Base-by-base conservation (phyloP, 2,888 invertebrate species). In the Beris chalybata region DNA sequence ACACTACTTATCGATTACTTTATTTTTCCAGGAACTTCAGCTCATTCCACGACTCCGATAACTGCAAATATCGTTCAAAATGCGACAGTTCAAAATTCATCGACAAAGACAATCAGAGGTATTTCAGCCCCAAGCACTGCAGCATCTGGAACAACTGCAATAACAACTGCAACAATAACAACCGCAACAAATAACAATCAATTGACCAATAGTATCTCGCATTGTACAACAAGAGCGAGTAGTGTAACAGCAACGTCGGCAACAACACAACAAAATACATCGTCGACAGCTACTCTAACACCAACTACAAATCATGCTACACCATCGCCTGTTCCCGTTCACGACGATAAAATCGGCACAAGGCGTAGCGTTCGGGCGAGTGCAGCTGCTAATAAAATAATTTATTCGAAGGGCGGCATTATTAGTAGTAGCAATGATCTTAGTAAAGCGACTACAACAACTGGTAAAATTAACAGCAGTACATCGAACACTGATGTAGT, bases 351-450 rank as follows among this genome's bases (percentile, higher is more conserved):
- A 66, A 82, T 85, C 54, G 83, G 85, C 68, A 85, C 86, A 67
- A 77, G 85, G 58, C 79, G 86, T 57, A 85, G 86, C 47, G 86
- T 85, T 71, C 78, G 86, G 7, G 79, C 80, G 6, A 79, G 78
- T 38, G 77, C 78, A 12, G 73, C 77, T 4, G 76, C 78, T 22
- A 78, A 78, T 57, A 78, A 78, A 81, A 83, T 79, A 74, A 82
- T 74, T 73, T 81, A 73, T 68, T 50, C 61, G 38, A 29, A 50
- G 12, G 61, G 61, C 15, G 61, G 50, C 11, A 6, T 48, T 29
- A 7, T n/a, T 47, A 56, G 43, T 55, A n/a, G n/a, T 22, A 78
- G 73, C 5, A 74, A 75, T 54, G 55, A 47, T 11, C 11, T 31
- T 5, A 65, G 22, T 13, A 54, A 53, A 22, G n/a, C 11, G n/a